A percentile compares a stretch with the other conserved stretches of the same genome.
Conservation (phyloP, 1,140 invertebrate species). For the Pygmarrhopalites habei region DNA sequence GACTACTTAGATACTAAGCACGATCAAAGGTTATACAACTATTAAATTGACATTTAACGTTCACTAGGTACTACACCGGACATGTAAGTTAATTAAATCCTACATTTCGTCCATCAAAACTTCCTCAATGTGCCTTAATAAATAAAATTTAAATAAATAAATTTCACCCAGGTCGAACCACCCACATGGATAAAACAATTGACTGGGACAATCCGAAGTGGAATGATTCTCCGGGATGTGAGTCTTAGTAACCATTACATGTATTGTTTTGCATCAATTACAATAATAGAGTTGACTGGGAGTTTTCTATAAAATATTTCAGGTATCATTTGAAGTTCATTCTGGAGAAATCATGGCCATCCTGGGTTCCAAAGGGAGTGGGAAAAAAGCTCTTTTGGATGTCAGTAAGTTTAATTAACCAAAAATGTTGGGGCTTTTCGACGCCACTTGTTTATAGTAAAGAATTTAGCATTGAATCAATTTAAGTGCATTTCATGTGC, state of each 20-base stretch:
- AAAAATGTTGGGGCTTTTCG: slow-evolving; percentile 60
- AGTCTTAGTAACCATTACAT: no score
- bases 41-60: no score
- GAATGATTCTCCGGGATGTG: slow-evolving; percentile 81
- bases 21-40: no score
- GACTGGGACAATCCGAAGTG: slow-evolving; percentile 69
- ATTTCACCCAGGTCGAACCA: slow-evolving; percentile 59
- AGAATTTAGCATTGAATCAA: no score
- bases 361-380: slow-evolving; percentile 85
- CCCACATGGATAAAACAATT: slow-evolving; percentile 66
- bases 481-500: no score
- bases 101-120: neutral
- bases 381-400: slow-evolving; percentile 80
- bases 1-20: no score
- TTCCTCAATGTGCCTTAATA: neutral
- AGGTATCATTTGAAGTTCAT: slow-evolving; percentile 78
- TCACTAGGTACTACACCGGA: slow-evolving; percentile 79
- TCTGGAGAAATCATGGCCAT: slow-evolving; percentile 86
- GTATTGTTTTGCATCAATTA: no score
- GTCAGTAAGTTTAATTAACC: no score
- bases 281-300: no score
- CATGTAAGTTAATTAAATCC: slow-evolving; percentile 53
- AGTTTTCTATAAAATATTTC: no score
- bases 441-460: slow-evolving; percentile 40
- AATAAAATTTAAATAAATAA: slow-evolving; percentile 8